Evolutionary conservation across 2,797 vertebrate species (phyloP), one percentile per base, ranked within the genome.

Genomic region (Sternarchorhynchus goeldii): DNA sequence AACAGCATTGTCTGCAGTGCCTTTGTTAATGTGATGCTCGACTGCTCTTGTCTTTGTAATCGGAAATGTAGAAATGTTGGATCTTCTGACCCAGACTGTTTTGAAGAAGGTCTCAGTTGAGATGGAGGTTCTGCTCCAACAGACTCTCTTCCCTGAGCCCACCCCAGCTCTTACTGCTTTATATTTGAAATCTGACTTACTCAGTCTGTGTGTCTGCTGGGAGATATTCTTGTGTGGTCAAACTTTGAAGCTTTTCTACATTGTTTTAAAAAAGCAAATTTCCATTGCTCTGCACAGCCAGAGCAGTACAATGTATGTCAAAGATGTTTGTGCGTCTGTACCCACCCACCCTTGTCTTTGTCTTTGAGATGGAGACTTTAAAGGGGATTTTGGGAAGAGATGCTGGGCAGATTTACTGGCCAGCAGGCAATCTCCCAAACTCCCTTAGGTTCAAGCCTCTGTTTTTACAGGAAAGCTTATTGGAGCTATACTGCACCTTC

Each of bases 381-480:
- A 70, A 69, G 74, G 81, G 79, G 73, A 82, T 73, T 83, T 85
- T 57, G 53, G 55, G 71, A 80, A 73, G 67, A 76, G 39, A 25
- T 8, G 39, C 79, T 21, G 78, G 81, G 81, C 80, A 85, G 34
- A 69, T 77, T 81, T 81, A 78, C 84, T 80, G 83, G 76, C 83
- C 80, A 63, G 41, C 60, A 76, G 41, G 57, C 79, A 53, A 60
- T 65, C 75, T 36, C 75, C 67, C 75, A 65, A 45, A 64, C 29
- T 74, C 20, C 70, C 45, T 25, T 66, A 53, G 63, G 73, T 70
- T 69, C 50, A 74, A 39, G 57, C 36, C 50, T 62, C 21, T 86
- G 85, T 84, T 80, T 82, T 78, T 81, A 75, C 81, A 84, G 77
- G 76, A 81, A 14, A 18, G 58, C 41, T 34, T 69, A 64, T 78